Evolutionary conservation across 1,140 invertebrate genomes (phyloP).

Genomic region (Drosophila obscura): DNA sequence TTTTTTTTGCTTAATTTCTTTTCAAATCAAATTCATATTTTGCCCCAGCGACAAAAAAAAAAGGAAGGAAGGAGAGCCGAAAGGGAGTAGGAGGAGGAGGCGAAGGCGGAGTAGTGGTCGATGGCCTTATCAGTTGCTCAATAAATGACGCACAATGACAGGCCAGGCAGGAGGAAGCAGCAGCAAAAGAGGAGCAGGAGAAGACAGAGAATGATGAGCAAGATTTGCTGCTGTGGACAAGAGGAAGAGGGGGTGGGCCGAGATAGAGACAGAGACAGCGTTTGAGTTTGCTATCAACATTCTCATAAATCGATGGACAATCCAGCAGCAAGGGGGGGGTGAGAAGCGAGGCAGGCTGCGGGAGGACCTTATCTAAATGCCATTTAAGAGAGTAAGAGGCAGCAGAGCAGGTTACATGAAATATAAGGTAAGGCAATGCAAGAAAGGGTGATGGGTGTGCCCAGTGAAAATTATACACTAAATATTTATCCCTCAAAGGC

Average conservation of each 20-base stretch:
- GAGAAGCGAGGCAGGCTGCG: slow-evolving; percentile 12
- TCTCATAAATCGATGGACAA: slow-evolving; percentile 69
- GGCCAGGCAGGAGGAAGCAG: neutral
- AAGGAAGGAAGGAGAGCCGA: neutral
- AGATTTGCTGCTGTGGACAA: slow-evolving; percentile 10
- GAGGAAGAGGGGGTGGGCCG: neutral
- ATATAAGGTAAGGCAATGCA: too few relatives aligned
- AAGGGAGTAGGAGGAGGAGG: slow-evolving; percentile 6
- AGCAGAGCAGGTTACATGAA: neutral
- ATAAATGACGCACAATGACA: slow-evolving; percentile 70
- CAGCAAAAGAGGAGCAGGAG: neutral
- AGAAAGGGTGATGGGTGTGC: too few relatives aligned
- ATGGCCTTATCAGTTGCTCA: slow-evolving; percentile 59
- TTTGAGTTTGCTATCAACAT: slow-evolving; percentile 48
- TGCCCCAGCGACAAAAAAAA: slow-evolving; percentile 5
- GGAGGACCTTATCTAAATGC: slow-evolving; percentile 73
- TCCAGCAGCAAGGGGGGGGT: slow-evolving; percentile 5
- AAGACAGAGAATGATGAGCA: slow-evolving; percentile 26
- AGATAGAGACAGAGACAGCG: slow-evolving; percentile 3
- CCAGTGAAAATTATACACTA: too few relatives aligned
- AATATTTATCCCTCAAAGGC: too few relatives aligned
- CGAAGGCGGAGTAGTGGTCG: slow-evolving; percentile 3
- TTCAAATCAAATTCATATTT: slow-evolving; percentile 77
- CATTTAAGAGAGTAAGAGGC: slow-evolving; percentile 60
- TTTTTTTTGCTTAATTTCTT: slow-evolving; percentile 64